Evolutionary conservation across 2,888 invertebrate genomes (phyloP).

Genomic region (Drosophila koepferae): DNA sequence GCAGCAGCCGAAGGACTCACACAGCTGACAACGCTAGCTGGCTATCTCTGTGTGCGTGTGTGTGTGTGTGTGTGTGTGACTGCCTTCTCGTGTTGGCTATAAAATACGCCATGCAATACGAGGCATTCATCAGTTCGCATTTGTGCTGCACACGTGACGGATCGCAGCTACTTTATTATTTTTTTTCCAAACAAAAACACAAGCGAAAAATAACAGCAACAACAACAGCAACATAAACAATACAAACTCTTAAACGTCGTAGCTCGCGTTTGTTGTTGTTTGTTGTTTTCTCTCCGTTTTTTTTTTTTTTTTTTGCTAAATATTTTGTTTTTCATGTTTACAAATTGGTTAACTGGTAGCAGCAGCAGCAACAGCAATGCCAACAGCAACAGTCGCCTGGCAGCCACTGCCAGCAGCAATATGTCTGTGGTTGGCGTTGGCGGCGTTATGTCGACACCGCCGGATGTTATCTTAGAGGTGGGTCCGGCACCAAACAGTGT

Average conservation of each 20-base stretch:
- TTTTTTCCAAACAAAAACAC: neutral
- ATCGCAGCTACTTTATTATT: constrained; percentile 20
- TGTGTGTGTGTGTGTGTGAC: constrained; percentile 2
- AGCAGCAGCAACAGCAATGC: constrained; percentile 31
- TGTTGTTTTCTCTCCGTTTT: constrained; percentile 1
- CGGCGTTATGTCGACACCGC: constrained; percentile 84
- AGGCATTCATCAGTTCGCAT: constrained; percentile 83
- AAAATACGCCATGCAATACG: constrained; percentile 82
- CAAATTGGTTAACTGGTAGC: constrained; percentile 85
- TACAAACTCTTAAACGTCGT: neutral
- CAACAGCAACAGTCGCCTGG: constrained; percentile 23
- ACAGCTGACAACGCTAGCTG: constrained; percentile 38
- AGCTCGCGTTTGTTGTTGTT: constrained; percentile 8
- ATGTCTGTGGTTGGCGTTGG: constrained; percentile 17
- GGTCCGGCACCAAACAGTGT: constrained; percentile 87
- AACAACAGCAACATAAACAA: neutral
- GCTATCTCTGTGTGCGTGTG: neutral
- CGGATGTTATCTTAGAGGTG: constrained; percentile 88
- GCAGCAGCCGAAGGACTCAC: constrained; percentile 47
- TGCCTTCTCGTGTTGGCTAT: constrained; percentile 69
- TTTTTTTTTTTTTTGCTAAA: constrained; percentile 18
- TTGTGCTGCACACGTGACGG: constrained; percentile 78
- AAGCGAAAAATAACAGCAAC: neutral
- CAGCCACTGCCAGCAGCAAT: constrained; percentile 18
- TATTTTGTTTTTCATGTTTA: constrained; percentile 81